phyloP scores from a whole-genome alignment of 2,113 vertebrate genomes.

The Chrysochloris asiatica region DNA sequence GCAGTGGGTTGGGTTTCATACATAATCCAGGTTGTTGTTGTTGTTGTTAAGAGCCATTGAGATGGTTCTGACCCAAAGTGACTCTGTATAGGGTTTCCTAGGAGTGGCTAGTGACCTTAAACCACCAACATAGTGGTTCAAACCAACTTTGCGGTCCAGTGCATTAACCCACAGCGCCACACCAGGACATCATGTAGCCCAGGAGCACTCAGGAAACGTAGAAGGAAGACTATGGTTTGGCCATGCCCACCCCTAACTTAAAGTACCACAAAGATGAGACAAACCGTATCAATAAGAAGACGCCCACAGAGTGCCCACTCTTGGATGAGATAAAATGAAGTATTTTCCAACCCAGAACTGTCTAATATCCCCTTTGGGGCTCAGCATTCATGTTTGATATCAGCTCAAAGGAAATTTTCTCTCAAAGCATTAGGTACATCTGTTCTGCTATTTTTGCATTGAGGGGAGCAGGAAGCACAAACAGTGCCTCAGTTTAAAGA shows the following conservation, averaged over 20 bases:
- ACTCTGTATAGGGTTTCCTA: too few species aligned
- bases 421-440: conserved; percentile 48
- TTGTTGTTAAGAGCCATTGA: too few species aligned
- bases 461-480: conserved; percentile 24
- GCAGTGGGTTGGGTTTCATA: too few species aligned
- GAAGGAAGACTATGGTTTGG: background rate
- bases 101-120: too few species aligned
- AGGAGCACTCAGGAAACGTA: background rate
- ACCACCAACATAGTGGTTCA: too few species aligned
- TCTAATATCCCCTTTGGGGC: background rate
- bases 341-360: conserved; percentile 40
- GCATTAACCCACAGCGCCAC: too few species aligned
- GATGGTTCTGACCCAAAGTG: too few species aligned
- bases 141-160: too few species aligned
- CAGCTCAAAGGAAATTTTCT: conserved; percentile 53
- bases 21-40: too few species aligned
- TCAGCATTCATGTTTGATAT: conserved; percentile 49
- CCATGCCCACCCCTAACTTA: background rate
- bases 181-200: background rate
- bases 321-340: background rate
- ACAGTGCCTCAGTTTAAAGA: conserved; percentile 36
- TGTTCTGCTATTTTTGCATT: conserved; percentile 54
- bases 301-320: rapidly evolving
- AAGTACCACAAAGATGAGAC: background rate
- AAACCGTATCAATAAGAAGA: background rate